Percentiles rank a stretch among this genome's conserved stretches.
These are phyloP conservation scores for Micromesistius poutassou DNA, from an alignment of 2,797 vertebrate species.

Conservation along the genomic window DNA sequence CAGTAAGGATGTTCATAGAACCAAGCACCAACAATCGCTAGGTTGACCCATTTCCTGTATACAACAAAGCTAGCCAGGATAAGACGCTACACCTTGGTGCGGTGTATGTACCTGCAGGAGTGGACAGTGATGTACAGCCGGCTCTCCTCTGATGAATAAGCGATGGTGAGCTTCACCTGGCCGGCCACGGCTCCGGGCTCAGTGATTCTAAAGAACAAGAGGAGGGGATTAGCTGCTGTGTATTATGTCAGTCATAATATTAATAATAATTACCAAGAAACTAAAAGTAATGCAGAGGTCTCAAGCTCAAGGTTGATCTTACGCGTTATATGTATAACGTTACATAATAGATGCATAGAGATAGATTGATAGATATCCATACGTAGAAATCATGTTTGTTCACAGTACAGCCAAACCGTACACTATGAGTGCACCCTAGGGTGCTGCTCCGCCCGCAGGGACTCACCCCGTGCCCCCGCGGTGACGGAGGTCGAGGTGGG, in stretches of 20 bases:
- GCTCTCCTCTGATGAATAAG: slow-evolving; percentile 78
- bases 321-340: not conserved
- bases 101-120: slow-evolving; percentile 76
- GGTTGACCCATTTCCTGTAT: no score
- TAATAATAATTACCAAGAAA: not conserved
- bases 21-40: no score
- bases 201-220: slow-evolving; percentile 40
- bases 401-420: not conserved
- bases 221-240: slow-evolving; percentile 3
- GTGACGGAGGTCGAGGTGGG: slow-evolving; percentile 70
- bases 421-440: no score
- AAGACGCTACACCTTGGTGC: not conserved
- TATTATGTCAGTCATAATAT: not conserved
- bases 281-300: not conserved
- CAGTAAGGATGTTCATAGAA: no score
- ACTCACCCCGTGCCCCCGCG: slow-evolving; percentile 62
- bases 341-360: not conserved
- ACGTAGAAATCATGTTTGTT: no score
- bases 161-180: slow-evolving; percentile 82
- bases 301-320: not conserved
- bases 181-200: slow-evolving; percentile 49
- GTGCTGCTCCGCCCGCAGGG: slow-evolving; percentile 1
- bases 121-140: slow-evolving; percentile 81
- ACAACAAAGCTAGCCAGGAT: no score
- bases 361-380: no score